Evolutionary conservation across 2,888 invertebrate species (phyloP), one percentile per base, ranked within the genome.

Genomic region (Galerucella pusilla): DNA sequence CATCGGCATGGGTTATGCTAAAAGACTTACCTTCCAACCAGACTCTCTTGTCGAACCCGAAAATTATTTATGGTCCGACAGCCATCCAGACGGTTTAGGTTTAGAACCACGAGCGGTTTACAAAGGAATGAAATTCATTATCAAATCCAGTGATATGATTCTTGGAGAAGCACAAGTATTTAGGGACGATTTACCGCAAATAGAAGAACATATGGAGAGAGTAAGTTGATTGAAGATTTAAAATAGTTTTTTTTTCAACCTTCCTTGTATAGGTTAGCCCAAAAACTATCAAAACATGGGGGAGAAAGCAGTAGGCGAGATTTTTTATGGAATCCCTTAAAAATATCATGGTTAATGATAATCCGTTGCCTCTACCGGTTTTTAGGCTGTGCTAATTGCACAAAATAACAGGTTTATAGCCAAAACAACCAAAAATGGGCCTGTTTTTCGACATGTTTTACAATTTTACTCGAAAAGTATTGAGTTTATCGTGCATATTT

Each of bases 1-100:
- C 60, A 89, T 94, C 77, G 94, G 94, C 11, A 91, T 93, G 89
- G 94, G 94, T 20, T 94, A 94, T 83, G 94, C 93, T 45, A 94
- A 94, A 84, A 90, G 94, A 67, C 89, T 94, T 75, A 93, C 93
- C 1, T 94, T 94, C 87, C 90, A 91, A 81, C 92, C 93, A 0
- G 91, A 92, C 78, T 90, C 90, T 2, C 86, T 90, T 25, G 88
- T 91, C 71, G 86, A 88, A 16, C 91, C 91, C 3, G 89, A 92
- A 79, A 93, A 93, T 86, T 93, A 91, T 85, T 92, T 94, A 87
- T 94, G 94, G 94, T 94, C 94, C 35, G 94, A 94, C 86, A 93
- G 92, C 59, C 92, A 92, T 80, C 91, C 93, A 5, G 93, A 93
- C 82, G 94, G 94, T 54, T 88, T 92, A 75, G 94, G 93, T 68